Conservation (phyloP, 2,888 invertebrate species). For the Chrysopilus asiliformis region DNA sequence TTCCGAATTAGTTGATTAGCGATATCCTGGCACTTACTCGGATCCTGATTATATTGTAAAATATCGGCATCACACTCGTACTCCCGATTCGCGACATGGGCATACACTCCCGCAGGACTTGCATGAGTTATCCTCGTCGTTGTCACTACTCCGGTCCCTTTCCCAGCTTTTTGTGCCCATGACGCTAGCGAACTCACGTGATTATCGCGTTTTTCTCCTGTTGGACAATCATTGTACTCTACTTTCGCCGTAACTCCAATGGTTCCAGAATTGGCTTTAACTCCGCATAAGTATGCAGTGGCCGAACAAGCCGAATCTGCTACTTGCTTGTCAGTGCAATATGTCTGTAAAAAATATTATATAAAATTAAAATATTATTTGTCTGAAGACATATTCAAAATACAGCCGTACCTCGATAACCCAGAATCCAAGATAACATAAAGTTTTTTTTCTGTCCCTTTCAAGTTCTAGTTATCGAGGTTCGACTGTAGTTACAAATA, state of each 20-base stretch:
- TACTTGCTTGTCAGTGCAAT: slow-evolving; percentile 52
- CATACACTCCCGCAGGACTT: slow-evolving; percentile 57
- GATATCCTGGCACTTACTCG: slow-evolving; percentile 51
- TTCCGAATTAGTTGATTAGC: slow-evolving; percentile 54
- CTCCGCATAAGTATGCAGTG: slow-evolving; percentile 54
- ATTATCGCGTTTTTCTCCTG: slow-evolving; percentile 40
- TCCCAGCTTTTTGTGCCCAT: slow-evolving; percentile 53
- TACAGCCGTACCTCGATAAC: no score
- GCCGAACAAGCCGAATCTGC: slow-evolving; percentile 63
- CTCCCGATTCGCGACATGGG: slow-evolving; percentile 51
- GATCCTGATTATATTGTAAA: slow-evolving; percentile 31
- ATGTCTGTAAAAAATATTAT: slow-evolving; percentile 34
- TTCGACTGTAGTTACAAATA: no score
- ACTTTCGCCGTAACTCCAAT: slow-evolving; percentile 60
- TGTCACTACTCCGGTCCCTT: slow-evolving; percentile 54
- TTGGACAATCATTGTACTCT: slow-evolving; percentile 46
- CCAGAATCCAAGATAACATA: no score
- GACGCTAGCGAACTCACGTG: slow-evolving; percentile 51
- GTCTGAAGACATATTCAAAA: no score
- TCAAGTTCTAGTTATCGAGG: no score
- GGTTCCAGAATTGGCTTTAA: slow-evolving; percentile 58
- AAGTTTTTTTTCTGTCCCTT: no score
- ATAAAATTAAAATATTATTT: no score
- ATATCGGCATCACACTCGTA: slow-evolving; percentile 56
- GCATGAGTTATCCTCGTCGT: slow-evolving; percentile 68